Evolutionary conservation across 2,888 invertebrate species (phyloP).

Genomic region (Protodeltote pygarga): DNA sequence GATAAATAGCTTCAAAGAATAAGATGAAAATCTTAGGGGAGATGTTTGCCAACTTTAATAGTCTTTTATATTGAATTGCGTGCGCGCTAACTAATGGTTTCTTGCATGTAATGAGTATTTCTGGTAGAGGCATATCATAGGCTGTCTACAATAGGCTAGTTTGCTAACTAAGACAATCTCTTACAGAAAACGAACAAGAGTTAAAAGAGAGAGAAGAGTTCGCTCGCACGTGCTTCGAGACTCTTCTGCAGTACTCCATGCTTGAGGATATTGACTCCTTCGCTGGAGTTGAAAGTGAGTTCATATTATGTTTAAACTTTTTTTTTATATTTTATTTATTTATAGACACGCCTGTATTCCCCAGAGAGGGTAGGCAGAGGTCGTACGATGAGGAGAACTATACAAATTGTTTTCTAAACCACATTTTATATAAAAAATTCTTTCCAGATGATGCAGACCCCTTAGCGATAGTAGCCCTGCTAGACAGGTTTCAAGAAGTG

Average conservation of each 20-base stretch:
- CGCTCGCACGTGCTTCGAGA: slow-evolving; percentile 98
- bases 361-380: too few relatives aligned
- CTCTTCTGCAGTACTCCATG: slow-evolving; percentile 96
- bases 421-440: too few relatives aligned
- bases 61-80: too few relatives aligned
- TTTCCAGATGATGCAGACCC: slow-evolving; percentile 82
- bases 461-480: slow-evolving; percentile 95
- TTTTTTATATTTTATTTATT: not conserved
- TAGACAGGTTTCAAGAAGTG: slow-evolving; percentile 97
- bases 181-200: slow-evolving; percentile 91
- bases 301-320: not conserved
- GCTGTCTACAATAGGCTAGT: too few relatives aligned
- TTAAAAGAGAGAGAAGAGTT: slow-evolving; percentile 96
- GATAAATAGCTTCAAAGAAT: too few relatives aligned
- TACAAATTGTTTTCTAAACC: too few relatives aligned
- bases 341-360: not conserved
- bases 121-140: too few relatives aligned
- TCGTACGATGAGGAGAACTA: too few relatives aligned
- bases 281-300: slow-evolving; percentile 81
- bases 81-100: too few relatives aligned
- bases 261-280: slow-evolving; percentile 89
- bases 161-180: slow-evolving; percentile 15
- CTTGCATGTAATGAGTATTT: too few relatives aligned
- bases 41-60: too few relatives aligned
- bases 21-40: too few relatives aligned